phyloP scores from a whole-genome alignment of 1,140 invertebrate species.

The Drosophila grimshawi region DNA sequence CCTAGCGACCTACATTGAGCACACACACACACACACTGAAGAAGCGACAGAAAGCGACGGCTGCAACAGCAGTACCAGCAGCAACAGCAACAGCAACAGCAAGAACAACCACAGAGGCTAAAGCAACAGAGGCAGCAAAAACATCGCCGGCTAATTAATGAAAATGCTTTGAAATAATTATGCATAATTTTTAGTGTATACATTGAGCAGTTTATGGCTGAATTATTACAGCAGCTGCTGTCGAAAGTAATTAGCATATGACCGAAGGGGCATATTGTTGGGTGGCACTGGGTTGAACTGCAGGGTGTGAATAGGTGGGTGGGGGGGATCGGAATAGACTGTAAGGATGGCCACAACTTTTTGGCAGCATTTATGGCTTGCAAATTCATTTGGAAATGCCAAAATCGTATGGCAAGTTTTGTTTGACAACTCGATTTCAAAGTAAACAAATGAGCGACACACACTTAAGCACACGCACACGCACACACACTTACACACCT shows the following conservation, averaged over 20 bases:
- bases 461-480: constrained; percentile 17
- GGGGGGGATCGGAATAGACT: neutral
- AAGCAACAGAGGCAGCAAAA: constrained; percentile 21
- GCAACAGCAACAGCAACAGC: constrained; percentile 40
- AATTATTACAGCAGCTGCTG: constrained; percentile 81
- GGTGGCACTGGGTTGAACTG: neutral
- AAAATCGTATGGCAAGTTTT: constrained; percentile 43
- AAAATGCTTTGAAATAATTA: constrained; percentile 83
- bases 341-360: constrained; percentile 27
- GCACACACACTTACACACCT: constrained; percentile 14
- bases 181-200: constrained; percentile 83
- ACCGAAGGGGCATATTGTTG: constrained; percentile 11
- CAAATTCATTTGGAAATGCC: constrained; percentile 59
- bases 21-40: constrained; percentile 20
- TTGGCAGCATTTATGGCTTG: constrained; percentile 41
- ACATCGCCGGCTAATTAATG: constrained; percentile 72
- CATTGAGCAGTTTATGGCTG: constrained; percentile 82
- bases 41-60: constrained; percentile 20
- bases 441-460: constrained; percentile 75
- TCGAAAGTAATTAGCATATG: constrained; percentile 75
- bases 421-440: constrained; percentile 75
- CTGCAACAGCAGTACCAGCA: constrained; percentile 31
- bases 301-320: neutral
- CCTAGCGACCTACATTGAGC: constrained; percentile 66
- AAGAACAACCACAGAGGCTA: constrained; percentile 24